Base-by-base conservation (phyloP, 2,888 invertebrate genomes). In the Pandemis corylana region DNA sequence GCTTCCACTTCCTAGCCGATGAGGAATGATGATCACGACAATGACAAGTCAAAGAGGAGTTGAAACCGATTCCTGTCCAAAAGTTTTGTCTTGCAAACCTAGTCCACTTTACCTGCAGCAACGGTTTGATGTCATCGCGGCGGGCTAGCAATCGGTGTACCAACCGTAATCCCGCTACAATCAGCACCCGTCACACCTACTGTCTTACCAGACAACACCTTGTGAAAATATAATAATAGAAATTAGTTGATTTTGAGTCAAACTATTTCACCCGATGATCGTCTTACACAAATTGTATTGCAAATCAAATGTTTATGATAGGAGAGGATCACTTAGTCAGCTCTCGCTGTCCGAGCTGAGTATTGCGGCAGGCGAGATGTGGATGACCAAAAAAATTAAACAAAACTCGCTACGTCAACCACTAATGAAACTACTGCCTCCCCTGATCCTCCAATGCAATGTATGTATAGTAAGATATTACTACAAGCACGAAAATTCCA, bases 141-240 rank as follows among this genome's bases (percentile, higher is more conserved):
- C 91, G 84, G 89, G 88, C 86, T 83, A 85, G 88, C 89, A 89
- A 88, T 86, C 85, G 88, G 78, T 80, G 90, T 91, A 93, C 91
- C 89, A 89, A 93, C 91, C 91, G 89, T 90, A 86, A 90, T 88
- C 88, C 90, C 85, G 90, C 89, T 89, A 92, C 85, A 90, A 87
- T 90, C 92, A 87, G 91, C 93, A 86, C 86, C 91, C 88, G 87
- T 89, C 94, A 93, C 94, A 94, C 94, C 94, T 94, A 94, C 93
- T 92, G 93, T 94, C 93, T 93, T 94, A 94, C 91, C 92, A 94
- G 94, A 93, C 93, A 94, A 93, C 91, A 94, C 94, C 94, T 94
- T 94, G 91, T 94, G 92, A 93, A 94, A 94, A 93, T 93, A 94
- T 93, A 94, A 94, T 88, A 94, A 75, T 75, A 75, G 75, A 86